phyloP scores from a whole-genome alignment of 2,888 invertebrate species.

The Pantelozetes paolii region DNA sequence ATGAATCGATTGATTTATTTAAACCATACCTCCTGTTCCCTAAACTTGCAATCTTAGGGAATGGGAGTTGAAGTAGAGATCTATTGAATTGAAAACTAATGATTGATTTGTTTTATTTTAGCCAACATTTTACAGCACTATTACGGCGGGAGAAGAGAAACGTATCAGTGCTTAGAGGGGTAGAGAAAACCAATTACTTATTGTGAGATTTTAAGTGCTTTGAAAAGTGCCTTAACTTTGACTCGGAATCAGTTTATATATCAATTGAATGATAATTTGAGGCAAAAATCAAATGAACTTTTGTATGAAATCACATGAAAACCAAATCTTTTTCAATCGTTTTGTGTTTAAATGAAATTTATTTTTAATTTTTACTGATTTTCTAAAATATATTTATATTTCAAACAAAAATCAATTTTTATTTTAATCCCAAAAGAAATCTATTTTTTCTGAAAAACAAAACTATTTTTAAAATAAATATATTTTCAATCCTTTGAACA shows the following conservation, averaged over 20 bases:
- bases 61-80: too few species aligned
- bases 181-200: not conserved
- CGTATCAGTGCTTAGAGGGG: conserved; percentile 2
- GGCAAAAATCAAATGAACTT: not conserved
- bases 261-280: not conserved
- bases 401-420: not conserved
- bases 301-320: not conserved
- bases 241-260: not conserved
- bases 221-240: conserved; percentile 28
- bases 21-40: not conserved
- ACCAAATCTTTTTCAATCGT: not conserved
- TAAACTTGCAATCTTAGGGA: too few species aligned
- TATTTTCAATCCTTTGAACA: not conserved
- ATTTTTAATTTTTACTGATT: not conserved
- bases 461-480: not conserved
- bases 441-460: not conserved
- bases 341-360: not conserved
- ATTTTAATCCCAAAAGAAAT: too few species aligned
- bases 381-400: not conserved
- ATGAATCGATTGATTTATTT: not conserved
- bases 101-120: conserved; percentile 2
- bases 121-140: conserved; percentile 41
- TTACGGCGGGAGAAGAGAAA: not conserved
- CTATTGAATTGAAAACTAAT: too few species aligned
- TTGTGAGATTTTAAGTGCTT: conserved; percentile 22